Conservation (phyloP, 1,140 invertebrate species). For the Calephelis virginiensis region DNA sequence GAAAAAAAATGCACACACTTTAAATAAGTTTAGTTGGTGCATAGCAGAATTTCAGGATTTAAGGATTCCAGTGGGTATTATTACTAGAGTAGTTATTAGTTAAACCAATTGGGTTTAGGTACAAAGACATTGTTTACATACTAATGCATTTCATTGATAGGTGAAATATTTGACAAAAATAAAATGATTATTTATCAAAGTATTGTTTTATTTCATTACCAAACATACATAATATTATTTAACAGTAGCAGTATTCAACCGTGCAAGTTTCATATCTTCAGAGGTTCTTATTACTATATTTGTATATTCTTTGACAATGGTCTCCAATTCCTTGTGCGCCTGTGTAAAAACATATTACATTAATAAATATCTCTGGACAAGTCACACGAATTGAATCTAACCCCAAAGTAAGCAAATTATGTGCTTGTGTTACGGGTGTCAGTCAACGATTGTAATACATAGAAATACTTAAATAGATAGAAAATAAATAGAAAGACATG, state of each 20-base stretch:
- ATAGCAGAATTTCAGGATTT: no score
- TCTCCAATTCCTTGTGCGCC: conserved; percentile 67
- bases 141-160: background rate
- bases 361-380: background rate
- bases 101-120: background rate
- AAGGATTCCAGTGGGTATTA: no score
- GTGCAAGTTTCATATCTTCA: conserved; percentile 59
- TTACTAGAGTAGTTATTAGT: no score
- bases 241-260: conserved; percentile 32
- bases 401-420: no score
- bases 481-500: no score
- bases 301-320: conserved; percentile 59
- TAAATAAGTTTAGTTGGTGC: no score
- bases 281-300: conserved; percentile 62
- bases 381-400: no score
- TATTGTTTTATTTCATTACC: conserved; percentile 29
- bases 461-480: no score
- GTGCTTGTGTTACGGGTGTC: no score
- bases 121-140: no score
- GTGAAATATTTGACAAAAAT: background rate
- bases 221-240: conserved; percentile 26
- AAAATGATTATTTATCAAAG: conserved; percentile 12
- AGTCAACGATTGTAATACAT: no score
- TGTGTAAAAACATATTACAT: conserved; percentile 37
- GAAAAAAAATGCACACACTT: no score